Evolutionary conservation across 2,113 vertebrate genomes (phyloP), one percentile per base, ranked within the genome.

Genomic region (Castor canadensis): DNA sequence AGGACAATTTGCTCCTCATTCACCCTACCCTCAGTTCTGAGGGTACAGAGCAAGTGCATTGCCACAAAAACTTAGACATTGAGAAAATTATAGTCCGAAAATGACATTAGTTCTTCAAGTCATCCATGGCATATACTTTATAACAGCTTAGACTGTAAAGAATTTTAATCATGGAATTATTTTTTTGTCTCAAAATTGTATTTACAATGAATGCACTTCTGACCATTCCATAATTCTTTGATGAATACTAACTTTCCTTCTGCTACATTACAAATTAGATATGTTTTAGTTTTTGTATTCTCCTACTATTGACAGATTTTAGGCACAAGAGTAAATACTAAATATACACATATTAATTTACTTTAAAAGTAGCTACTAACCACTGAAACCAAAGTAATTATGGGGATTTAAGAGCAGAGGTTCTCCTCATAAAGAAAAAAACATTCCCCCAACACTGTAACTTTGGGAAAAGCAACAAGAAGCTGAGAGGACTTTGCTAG

Each of bases 331-430:
- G 71, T 20, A 89, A 60, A 72, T n/a, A 90, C 3, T 67, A 88
- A 94, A 81, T 38, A 86, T 13, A 67, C 26, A 80, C 56, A 73
- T 77, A 95, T 72, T 83, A 94, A 91, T 60, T 91, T 76, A 87
- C 5, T 60, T 60, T 87, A 54, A 85, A 69, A 87, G 43, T 75
- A 96, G 81, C 71, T 87, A 75, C 40, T 82, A 91, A 88, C 45
- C 67, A 92, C 35, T 72, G 17, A 83, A 96, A 88, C 49, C 47
- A 73, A 89, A 67, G 56, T n/a, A 79, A 73, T 22, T 17, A 62
- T 9, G 17, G 4, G 30, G 32, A 84, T 77, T 17, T 45, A 40
- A 87, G 9, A 62, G 47, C 30, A 82, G 22, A 94, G 20, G 88
- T 92, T 89, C 79, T 80, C 45, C 87, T 71, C 93, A 89, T 67